Conservation (phyloP, 2,113 vertebrate species). For the Myrmecophaga tridactyla region DNA sequence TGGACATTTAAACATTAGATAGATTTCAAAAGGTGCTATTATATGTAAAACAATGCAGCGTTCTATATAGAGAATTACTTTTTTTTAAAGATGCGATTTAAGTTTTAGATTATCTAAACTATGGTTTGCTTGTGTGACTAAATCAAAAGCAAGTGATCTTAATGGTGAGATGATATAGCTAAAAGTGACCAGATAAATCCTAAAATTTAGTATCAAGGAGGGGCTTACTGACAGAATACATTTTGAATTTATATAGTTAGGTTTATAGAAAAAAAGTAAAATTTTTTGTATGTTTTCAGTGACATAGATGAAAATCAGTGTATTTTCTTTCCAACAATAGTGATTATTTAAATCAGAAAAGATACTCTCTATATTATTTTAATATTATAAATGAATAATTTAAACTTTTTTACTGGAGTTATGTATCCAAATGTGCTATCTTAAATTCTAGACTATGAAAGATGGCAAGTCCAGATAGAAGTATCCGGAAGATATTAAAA, state of each 20-base stretch:
- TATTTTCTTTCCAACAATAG: slow-evolving; percentile 11
- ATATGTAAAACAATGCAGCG: neutral
- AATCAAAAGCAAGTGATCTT: neutral
- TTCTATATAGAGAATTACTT: neutral
- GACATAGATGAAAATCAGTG: neutral
- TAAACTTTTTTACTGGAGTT: slow-evolving; percentile 35
- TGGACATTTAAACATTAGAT: slow-evolving; percentile 2
- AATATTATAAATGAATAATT: slow-evolving; percentile 25
- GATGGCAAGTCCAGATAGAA: slow-evolving; percentile 64
- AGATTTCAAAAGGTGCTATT: neutral
- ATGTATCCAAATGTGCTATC: slow-evolving; percentile 47
- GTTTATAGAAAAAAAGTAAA: neutral
- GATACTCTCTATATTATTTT: slow-evolving; percentile 10
- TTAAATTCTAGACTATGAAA: slow-evolving; percentile 69
- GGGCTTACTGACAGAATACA: neutral
- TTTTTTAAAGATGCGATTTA: neutral
- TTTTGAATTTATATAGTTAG: neutral
- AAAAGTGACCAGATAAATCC: neutral
- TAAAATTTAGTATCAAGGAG: neutral
- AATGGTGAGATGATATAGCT: neutral
- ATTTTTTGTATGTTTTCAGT: neutral
- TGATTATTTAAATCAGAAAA: neutral
- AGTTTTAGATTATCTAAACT: neutral
- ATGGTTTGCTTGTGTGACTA: neutral
- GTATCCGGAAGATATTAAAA: slow-evolving; percentile 57